These are phyloP conservation scores for Silurus lanzhouensis DNA, from an alignment of 2,797 vertebrate genomes.

Conservation along the genomic window DNA sequence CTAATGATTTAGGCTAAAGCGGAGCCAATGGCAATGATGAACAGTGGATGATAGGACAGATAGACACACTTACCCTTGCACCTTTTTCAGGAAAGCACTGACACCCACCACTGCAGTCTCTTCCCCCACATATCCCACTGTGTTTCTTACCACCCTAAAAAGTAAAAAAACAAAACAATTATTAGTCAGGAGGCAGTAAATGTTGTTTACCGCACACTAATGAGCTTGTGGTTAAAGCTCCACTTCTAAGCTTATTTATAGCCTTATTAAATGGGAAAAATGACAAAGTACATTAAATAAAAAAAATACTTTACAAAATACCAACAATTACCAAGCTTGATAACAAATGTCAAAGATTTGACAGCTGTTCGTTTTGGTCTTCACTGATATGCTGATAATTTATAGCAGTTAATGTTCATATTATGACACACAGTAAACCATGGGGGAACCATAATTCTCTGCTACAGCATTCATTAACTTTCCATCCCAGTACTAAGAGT, in stretches of 20 bases:
- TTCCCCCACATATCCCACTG: conserved; percentile 87
- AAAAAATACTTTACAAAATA: neutral
- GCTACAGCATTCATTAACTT: neutral
- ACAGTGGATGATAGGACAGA: neutral
- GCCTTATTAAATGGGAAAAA: neutral
- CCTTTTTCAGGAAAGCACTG: conserved; percentile 97
- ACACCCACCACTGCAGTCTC: conserved; percentile 95
- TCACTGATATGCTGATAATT: neutral
- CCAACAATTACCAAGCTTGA: neutral
- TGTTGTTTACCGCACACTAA: neutral
- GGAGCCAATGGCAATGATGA: neutral
- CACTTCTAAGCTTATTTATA: neutral
- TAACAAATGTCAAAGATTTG: conserved; percentile 10
- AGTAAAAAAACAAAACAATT: conserved; percentile 52
- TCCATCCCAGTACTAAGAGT: neutral
- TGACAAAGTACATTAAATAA: neutral
- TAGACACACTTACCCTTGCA: conserved; percentile 82
- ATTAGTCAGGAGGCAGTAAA: neutral
- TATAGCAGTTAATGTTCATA: conserved; percentile 25
- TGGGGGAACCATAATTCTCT: neutral
- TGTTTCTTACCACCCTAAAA: conserved; percentile 88
- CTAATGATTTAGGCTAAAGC: neutral
- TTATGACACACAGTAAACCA: conserved; percentile 9
- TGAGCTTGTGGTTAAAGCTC: neutral
- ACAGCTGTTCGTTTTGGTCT: conserved; percentile 1